Percentiles rank a stretch among this genome's conserved stretches.
These are phyloP conservation scores for Xiphorhynchus erythropygius DNA, from an alignment of 2,797 vertebrate species.

Conservation along the genomic window DNA sequence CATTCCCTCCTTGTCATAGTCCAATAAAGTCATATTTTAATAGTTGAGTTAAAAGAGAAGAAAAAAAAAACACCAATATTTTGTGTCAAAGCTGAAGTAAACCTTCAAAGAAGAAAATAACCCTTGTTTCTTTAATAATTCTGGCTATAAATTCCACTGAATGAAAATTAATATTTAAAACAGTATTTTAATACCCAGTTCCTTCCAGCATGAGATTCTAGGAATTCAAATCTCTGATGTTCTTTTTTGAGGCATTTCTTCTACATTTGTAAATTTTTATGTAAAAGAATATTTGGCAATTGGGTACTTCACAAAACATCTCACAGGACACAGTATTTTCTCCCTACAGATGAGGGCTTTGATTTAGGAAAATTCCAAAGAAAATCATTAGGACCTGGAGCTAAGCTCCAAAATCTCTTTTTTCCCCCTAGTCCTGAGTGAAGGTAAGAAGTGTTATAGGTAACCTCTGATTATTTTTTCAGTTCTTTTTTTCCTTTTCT, in stretches of 20 bases:
- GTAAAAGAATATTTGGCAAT: not conserved
- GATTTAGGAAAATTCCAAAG: not conserved
- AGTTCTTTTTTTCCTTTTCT: not conserved
- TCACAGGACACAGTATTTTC: not conserved
- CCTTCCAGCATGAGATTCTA: not conserved
- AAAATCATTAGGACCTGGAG: not conserved
- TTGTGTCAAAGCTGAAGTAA: not conserved
- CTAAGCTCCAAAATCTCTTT: not conserved
- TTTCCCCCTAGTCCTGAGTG: not conserved
- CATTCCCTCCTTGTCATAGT: not conserved
- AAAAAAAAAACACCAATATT: not conserved
- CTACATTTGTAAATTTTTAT: not conserved
- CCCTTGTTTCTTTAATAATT: not conserved
- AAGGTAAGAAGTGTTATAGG: not conserved
- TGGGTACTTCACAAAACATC: not conserved
- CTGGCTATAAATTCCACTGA: not conserved
- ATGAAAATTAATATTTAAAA: not conserved
- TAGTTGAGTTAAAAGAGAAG: not conserved
- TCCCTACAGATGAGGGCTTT: not conserved
- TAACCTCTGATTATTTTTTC: not conserved
- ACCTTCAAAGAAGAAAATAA: not conserved
- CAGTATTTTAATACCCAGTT: not conserved
- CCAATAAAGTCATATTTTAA: not conserved
- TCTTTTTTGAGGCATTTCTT: not conserved
- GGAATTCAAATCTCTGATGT: rapidly evolving